phyloP scores from a whole-genome alignment of 2,888 invertebrate species.

The Leucophora obtusa region DNA sequence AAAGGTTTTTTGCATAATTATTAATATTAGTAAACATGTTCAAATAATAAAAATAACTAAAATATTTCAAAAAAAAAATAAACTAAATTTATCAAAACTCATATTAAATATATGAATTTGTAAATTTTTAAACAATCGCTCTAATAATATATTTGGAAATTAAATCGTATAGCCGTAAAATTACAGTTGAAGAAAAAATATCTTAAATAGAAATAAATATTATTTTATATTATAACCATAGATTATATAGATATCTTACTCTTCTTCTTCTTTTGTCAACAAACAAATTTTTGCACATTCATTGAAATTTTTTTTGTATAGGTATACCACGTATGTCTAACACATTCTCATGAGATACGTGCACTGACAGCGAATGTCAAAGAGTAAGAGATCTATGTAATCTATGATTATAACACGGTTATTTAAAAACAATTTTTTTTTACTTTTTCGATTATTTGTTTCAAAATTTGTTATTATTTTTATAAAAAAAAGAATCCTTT shows the following conservation, averaged over 20 bases:
- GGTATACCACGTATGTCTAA: no score
- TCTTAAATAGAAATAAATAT: background rate
- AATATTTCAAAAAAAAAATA: background rate
- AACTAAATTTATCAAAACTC: conserved; percentile 40
- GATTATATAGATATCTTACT: no score
- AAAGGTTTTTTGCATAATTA: conserved; percentile 52
- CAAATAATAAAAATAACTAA: conserved; percentile 19
- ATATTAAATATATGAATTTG: conserved; percentile 23
- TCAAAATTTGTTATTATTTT: conserved; percentile 13
- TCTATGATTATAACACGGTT: background rate
- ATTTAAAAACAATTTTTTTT: background rate
- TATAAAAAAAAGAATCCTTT: conserved; percentile 1
- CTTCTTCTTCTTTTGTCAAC: no score
- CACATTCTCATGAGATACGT: no score
- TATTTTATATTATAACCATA: background rate
- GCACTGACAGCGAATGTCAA: no score
- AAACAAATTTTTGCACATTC: no score
- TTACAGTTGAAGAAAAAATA: conserved; percentile 20
- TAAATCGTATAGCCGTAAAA: conserved; percentile 21
- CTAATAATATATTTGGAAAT: conserved; percentile 38
- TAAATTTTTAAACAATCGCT: conserved; percentile 40
- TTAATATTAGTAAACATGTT: conserved; percentile 34
- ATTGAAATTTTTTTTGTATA: no score
- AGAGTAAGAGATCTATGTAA: no score
- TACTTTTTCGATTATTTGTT: background rate